phyloP scores from a whole-genome alignment of 2,888 invertebrate genomes.

The Unio delphinus region DNA sequence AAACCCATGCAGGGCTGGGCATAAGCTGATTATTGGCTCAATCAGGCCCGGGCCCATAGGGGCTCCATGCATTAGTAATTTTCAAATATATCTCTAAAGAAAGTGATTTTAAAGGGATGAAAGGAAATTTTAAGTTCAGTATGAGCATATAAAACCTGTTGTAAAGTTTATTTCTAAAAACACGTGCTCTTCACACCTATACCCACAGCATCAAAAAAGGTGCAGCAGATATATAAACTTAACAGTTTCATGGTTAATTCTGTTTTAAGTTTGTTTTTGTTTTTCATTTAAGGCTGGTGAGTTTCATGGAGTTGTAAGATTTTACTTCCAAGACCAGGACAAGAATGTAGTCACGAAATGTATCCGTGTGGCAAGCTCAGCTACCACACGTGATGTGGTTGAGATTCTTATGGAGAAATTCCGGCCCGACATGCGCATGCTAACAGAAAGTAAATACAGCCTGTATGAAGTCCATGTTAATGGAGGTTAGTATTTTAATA shows the following conservation, averaged over 20 bases:
- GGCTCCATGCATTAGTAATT: no score
- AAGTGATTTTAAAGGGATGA: no score
- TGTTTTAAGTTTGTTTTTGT: slow-evolving; percentile 3
- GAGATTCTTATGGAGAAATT: slow-evolving; percentile 98
- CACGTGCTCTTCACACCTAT: background rate
- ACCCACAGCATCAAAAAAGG: background rate
- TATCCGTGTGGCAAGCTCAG: slow-evolving; percentile 96
- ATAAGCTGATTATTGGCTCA: no score
- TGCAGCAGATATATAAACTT: background rate
- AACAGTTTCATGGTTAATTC: no score
- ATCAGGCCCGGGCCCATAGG: no score
- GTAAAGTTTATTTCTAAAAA: no score
- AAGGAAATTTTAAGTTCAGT: no score
- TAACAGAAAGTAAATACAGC: slow-evolving; percentile 72
- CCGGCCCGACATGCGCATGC: slow-evolving; percentile 99
- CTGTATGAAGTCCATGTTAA: slow-evolving; percentile 82
- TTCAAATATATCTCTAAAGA: no score
- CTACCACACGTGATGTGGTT: slow-evolving; percentile 95
- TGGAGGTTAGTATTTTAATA: slow-evolving; percentile 74
- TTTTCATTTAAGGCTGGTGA: slow-evolving; percentile 86
- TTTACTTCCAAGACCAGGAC: slow-evolving; percentile 96
- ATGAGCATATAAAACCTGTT: no score
- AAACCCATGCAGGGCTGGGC: no score
- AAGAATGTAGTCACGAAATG: slow-evolving; percentile 99
- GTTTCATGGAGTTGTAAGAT: slow-evolving; percentile 99